Evolutionary conservation across 1,140 invertebrate species (phyloP).

Genomic region (Drosophila miranda): DNA sequence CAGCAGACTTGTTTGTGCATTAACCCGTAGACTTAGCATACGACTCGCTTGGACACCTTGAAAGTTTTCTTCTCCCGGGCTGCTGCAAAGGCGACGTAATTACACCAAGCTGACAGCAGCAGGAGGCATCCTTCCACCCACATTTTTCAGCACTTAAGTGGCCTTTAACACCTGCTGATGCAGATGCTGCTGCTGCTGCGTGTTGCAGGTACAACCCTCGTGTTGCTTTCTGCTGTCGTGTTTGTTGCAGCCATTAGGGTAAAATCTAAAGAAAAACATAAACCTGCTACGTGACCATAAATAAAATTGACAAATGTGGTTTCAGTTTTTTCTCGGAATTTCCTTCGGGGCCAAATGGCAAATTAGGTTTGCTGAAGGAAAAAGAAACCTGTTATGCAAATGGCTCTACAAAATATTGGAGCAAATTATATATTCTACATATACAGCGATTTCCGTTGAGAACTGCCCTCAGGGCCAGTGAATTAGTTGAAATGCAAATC

Average conservation of each 20-base stretch:
- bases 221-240: conserved; percentile 18
- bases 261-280: conserved; percentile 57
- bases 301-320: conserved; percentile 76
- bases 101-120: conserved; percentile 42
- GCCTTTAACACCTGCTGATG: conserved; percentile 74
- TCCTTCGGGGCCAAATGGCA: conserved; percentile 32
- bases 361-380: conserved; percentile 58
- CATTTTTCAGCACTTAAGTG: conserved; percentile 77
- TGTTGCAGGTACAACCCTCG: conserved; percentile 31
- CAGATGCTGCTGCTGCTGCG: conserved; percentile 19
- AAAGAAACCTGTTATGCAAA: conserved; percentile 60
- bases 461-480: conserved; percentile 52
- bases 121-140: conserved; percentile 10
- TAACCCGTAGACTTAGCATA: conserved; percentile 30
- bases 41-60: conserved; percentile 35
- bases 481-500: conserved; percentile 75
- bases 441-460: conserved; percentile 29
- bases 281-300: conserved; percentile 73
- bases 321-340: conserved; percentile 31
- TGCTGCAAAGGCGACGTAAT: conserved; percentile 44
- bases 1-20: conserved; percentile 32
- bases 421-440: conserved; percentile 49
- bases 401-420: conserved; percentile 36
- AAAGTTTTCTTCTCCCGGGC: conserved; percentile 18
- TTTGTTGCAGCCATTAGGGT: conserved; percentile 45